Evolutionary conservation across 2,797 vertebrate genomes (phyloP).

Genomic region (Synanceia verrucosa): DNA sequence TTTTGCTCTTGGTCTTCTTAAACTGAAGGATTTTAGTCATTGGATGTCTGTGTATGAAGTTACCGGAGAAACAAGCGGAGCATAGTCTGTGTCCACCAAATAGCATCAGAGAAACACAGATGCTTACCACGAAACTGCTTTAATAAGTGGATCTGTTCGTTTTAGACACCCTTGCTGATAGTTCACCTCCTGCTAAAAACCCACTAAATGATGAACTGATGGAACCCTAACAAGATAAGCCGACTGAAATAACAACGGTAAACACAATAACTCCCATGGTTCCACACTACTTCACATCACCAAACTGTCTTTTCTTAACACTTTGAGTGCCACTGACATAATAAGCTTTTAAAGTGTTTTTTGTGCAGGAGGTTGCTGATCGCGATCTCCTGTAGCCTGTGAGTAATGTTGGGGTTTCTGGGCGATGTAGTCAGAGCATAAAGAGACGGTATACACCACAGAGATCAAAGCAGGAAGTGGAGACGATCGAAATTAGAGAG

Average conservation of each 20-base stretch:
- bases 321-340: background rate
- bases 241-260: background rate
- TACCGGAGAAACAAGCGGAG: background rate
- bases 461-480: too few relatives aligned
- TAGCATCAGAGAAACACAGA: background rate
- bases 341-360: too few relatives aligned
- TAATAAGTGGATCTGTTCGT: background rate
- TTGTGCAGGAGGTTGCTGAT: too few relatives aligned
- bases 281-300: background rate
- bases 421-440: too few relatives aligned
- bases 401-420: too few relatives aligned
- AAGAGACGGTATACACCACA: too few relatives aligned
- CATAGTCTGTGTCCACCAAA: background rate
- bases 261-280: background rate
- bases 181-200: background rate
- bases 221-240: background rate
- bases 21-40: background rate
- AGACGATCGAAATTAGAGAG: too few relatives aligned
- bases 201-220: background rate
- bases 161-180: background rate
- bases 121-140: background rate
- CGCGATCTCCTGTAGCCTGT: too few relatives aligned
- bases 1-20: background rate
- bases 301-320: background rate
- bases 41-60: background rate